Evolutionary conservation across 1,140 invertebrate species (phyloP).

Genomic region (Aphis gossypii): DNA sequence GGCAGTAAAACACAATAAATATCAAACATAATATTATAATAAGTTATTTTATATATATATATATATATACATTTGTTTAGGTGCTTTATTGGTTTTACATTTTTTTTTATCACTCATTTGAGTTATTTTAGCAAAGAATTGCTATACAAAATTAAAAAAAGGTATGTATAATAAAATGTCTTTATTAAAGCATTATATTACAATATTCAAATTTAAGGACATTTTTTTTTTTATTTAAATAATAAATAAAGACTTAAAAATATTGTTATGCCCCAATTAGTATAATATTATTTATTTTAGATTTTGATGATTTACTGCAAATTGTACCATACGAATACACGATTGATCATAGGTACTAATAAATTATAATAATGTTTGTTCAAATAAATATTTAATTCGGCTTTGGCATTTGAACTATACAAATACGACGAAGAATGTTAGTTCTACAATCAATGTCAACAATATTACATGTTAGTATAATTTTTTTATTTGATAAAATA

Average conservation of each 20-base stretch:
- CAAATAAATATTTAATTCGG: not conserved
- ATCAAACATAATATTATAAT: not conserved
- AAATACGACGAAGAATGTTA: not conserved
- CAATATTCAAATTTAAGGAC: not conserved
- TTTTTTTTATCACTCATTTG: not conserved
- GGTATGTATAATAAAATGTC: not conserved
- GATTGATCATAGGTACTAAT: not conserved
- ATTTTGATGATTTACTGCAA: not conserved
- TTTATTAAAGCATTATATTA: not conserved
- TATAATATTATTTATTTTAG: not conserved
- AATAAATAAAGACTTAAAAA: not conserved
- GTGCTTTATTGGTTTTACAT: not conserved
- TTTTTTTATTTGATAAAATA: not conserved
- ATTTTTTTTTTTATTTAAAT: not conserved
- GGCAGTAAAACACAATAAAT: not conserved
- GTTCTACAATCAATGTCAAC: no score
- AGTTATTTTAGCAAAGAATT: not conserved
- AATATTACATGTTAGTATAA: not conserved
- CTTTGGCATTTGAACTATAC: not conserved
- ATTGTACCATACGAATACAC: not conserved
- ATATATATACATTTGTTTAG: no score
- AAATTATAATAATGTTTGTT: not conserved
- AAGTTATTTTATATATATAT: not conserved
- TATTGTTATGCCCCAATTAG: not conserved
- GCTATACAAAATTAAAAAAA: not conserved